Evolutionary conservation across 1,140 invertebrate species (phyloP).

Genomic region (Nixonia krombeini): DNA sequence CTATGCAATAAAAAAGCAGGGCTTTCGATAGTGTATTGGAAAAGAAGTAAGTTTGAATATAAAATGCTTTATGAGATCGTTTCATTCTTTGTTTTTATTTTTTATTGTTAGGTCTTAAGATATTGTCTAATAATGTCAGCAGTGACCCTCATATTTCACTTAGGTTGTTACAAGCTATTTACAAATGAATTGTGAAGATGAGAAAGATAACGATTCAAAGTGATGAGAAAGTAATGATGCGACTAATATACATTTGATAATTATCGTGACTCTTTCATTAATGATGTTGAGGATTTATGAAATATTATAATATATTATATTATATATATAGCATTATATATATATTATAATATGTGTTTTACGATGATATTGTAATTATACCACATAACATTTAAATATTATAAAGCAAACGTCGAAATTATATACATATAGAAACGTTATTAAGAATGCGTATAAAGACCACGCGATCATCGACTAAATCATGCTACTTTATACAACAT

Average conservation of each 20-base stretch:
- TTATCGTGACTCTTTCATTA: constrained; percentile 61
- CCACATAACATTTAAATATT: constrained; percentile 55
- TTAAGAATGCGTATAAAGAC: constrained; percentile 37
- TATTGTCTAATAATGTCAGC: constrained; percentile 55
- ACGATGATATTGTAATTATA: constrained; percentile 65
- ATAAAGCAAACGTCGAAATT: constrained; percentile 50
- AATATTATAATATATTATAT: constrained; percentile 62
- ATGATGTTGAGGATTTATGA: constrained; percentile 62
- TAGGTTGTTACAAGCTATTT: constrained; percentile 56
- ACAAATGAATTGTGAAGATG: constrained; percentile 48
- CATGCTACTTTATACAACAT: constrained; percentile 66
- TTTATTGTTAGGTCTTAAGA: constrained; percentile 63
- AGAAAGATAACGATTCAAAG: constrained; percentile 42
- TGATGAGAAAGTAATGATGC: constrained; percentile 27
- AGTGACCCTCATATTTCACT: constrained; percentile 56
- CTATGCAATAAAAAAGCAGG: not conserved
- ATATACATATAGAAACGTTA: constrained; percentile 51
- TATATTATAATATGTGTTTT: constrained; percentile 36
- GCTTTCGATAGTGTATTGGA: constrained; percentile 36
- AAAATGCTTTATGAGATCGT: constrained; percentile 56
- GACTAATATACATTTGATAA: constrained; percentile 50
- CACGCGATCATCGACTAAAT: constrained; percentile 45
- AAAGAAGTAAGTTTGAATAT: constrained; percentile 33
- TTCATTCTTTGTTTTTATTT: constrained; percentile 45
- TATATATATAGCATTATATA: constrained; percentile 25